phyloP scores from a whole-genome alignment of 1,140 invertebrate genomes.

The Stegodyphus mimosarum region DNA sequence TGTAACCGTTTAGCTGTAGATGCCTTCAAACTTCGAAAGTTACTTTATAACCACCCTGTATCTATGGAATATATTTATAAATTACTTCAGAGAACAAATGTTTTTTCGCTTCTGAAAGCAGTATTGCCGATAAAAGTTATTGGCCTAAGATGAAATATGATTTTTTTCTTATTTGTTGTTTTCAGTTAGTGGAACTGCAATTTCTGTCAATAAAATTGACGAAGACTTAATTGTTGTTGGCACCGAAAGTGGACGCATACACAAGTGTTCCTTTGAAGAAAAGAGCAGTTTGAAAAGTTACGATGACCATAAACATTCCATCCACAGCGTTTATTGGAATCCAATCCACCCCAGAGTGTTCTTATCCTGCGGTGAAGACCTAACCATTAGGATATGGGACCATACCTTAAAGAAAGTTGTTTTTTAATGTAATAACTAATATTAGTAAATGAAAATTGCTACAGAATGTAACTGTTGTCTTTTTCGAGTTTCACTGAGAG shows the following conservation, averaged over 20 bases:
- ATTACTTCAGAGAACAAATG: neutral
- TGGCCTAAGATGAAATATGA: too few relatives aligned
- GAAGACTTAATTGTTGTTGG: slow-evolving; percentile 86
- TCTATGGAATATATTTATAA: neutral
- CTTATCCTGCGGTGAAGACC: slow-evolving; percentile 89
- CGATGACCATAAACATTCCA: slow-evolving; percentile 82
- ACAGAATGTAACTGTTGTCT: too few relatives aligned
- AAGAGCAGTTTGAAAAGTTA: slow-evolving; percentile 82
- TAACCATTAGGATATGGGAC: slow-evolving; percentile 96
- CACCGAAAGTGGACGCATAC: slow-evolving; percentile 90
- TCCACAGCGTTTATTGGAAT: slow-evolving; percentile 89
- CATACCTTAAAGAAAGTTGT: slow-evolving; percentile 70
- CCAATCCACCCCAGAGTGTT: slow-evolving; percentile 87
- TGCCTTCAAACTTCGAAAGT: neutral
- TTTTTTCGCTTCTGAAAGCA: neutral
- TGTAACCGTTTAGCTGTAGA: neutral
- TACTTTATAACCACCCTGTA: neutral
- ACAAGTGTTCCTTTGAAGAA: slow-evolving; percentile 89
- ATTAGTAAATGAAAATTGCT: too few relatives aligned
- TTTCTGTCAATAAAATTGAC: slow-evolving; percentile 87
- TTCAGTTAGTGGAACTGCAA: slow-evolving; percentile 83
- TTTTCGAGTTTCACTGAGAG: too few relatives aligned
- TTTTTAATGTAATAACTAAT: too few relatives aligned
- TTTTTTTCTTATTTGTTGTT: neutral
- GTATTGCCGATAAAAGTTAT: neutral